Percentiles rank a stretch among this genome's conserved stretches.
Evolutionary conservation across 2,797 vertebrate genomes (phyloP).

Genomic region (Danio tinwini): DNA sequence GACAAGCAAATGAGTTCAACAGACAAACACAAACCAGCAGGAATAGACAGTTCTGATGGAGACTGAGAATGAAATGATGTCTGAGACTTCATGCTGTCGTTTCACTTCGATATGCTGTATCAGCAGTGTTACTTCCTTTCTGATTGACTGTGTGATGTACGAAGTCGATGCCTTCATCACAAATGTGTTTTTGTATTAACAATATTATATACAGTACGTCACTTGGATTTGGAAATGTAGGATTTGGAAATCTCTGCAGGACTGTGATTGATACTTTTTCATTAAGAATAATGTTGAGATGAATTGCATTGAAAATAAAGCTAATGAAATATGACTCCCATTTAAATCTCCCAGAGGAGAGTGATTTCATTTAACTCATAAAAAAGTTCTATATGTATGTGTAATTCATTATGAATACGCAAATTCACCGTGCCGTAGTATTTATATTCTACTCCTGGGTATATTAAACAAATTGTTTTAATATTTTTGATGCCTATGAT

Average conservation of each 20-base stretch:
- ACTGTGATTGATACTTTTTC: not conserved
- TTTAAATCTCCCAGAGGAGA: not conserved
- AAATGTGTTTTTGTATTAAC: slow-evolving; percentile 9
- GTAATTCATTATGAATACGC: not conserved
- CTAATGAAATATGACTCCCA: not conserved
- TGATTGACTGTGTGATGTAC: not conserved
- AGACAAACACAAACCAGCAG: slow-evolving; percentile 6
- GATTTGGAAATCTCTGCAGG: not conserved
- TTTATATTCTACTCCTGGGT: no score
- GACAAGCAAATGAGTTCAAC: slow-evolving; percentile 79
- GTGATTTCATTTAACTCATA: not conserved
- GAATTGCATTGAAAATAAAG: not conserved
- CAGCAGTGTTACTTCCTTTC: slow-evolving; percentile 16
- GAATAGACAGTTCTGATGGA: not conserved
- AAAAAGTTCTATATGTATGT: not conserved
- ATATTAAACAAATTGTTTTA: no score
- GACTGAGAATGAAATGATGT: slow-evolving; percentile 25
- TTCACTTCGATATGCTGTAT: slow-evolving; percentile 32
- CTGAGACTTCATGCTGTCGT: not conserved
- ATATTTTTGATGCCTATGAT: no score
- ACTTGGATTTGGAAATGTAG: not conserved
- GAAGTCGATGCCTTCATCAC: not conserved
- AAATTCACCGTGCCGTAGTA: no score
- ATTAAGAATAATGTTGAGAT: not conserved
- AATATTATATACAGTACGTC: not conserved